Evolutionary conservation across 2,888 invertebrate genomes (phyloP).

Genomic region (Octodonta nipae): DNA sequence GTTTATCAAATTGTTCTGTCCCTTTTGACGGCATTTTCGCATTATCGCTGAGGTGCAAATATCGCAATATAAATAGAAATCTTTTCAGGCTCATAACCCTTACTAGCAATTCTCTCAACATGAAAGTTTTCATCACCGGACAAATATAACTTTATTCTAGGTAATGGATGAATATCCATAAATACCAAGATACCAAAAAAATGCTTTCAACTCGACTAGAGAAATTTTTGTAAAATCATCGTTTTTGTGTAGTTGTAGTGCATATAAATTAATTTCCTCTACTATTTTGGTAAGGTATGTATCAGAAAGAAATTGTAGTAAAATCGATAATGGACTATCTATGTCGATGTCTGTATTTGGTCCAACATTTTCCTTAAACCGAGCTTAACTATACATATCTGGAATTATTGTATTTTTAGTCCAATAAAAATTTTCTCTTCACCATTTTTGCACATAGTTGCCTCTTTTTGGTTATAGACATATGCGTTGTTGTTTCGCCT

Average conservation of each 20-base stretch:
- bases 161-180: constrained; percentile 6
- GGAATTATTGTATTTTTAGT: constrained; percentile 4
- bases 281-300: neutral
- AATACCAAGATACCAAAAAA: constrained; percentile 6
- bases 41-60: constrained; percentile 17
- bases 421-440: constrained; percentile 2
- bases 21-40: constrained; percentile 8
- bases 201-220: constrained; percentile 5
- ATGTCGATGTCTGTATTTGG: constrained; percentile 2
- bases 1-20: constrained; percentile 10
- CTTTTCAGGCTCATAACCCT: constrained; percentile 13
- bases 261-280: neutral
- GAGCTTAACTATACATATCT: constrained; percentile 2
- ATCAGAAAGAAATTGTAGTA: constrained; percentile 3
- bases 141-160: constrained; percentile 16
- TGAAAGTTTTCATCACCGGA: constrained; percentile 10
- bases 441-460: too few species aligned
- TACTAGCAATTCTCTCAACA: constrained; percentile 11
- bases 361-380: constrained; percentile 4
- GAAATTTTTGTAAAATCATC: constrained; percentile 2
- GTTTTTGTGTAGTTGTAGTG: constrained; percentile 4
- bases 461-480: too few species aligned
- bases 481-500: neutral
- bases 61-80: constrained; percentile 14
- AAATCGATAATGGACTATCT: constrained; percentile 4